Percentiles rank a stretch among this genome's conserved stretches.
phyloP scores from a whole-genome alignment of 37 sponge, comb jelly and placozoan species.

The Beroe ovata region DNA sequence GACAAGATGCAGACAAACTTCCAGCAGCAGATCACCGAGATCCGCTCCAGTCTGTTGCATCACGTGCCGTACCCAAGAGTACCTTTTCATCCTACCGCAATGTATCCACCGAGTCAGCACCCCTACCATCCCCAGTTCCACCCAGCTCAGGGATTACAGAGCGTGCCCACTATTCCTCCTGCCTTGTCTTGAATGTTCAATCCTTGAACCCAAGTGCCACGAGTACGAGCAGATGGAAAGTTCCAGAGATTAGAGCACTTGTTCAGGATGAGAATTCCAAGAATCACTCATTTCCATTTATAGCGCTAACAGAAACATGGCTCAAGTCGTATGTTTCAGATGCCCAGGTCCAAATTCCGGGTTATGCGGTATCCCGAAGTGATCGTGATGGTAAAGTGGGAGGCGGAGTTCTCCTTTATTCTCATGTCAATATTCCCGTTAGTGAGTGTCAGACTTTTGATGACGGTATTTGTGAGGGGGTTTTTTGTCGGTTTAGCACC shows the following conservation, averaged over 20 bases:
- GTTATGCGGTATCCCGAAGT: not conserved
- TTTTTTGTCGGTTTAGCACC: not conserved
- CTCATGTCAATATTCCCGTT: not conserved
- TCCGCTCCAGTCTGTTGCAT: not conserved
- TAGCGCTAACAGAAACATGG: not conserved
- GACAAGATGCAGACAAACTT: slow-evolving; percentile 5
- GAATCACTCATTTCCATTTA: not conserved
- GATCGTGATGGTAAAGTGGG: not conserved
- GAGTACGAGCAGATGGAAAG: slow-evolving; percentile 3
- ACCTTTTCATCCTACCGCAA: not conserved
- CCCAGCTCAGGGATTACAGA: slow-evolving; percentile 7
- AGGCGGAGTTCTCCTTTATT: not conserved
- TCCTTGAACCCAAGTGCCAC: slow-evolving; percentile 11
- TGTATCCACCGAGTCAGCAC: slow-evolving; percentile 7
- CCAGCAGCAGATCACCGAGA: slow-evolving; percentile 13
- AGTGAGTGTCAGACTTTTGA: not conserved
- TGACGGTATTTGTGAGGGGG: not conserved
- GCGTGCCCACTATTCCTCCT: slow-evolving; percentile 6
- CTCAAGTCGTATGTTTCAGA: not conserved
- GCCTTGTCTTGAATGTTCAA: not conserved
- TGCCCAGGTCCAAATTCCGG: not conserved
- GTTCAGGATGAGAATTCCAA: not conserved
- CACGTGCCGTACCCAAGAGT: not conserved
- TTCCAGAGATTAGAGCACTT: not conserved
- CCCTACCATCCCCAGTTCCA: slow-evolving; percentile 7